Base-by-base conservation (phyloP, 1,140 invertebrate species). In the Listronotus bonariensis region DNA sequence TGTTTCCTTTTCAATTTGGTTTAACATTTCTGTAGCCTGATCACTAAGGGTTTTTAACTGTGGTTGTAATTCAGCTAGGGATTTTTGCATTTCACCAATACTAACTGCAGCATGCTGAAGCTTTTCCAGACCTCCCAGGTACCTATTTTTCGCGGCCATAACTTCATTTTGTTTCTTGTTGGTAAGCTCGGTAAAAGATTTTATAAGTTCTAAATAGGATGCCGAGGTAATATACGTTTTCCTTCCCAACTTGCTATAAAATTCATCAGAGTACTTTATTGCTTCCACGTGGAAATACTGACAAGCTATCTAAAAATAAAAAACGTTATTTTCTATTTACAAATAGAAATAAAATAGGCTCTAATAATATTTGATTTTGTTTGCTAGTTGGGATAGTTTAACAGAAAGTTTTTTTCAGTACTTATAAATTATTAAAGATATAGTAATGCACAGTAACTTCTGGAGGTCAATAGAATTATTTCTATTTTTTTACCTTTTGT, bases 191-290 rank as follows among this genome's bases (percentile, higher is more conserved):
- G 90, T 89, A 75, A 93, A 96, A 0, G 88, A 89, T 64, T 86
- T 86, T 40, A 97, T 94, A 31, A 96, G 81, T 79, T 95, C 91
- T 41, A 96, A 82, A 77, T 95, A 97, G 0, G 92, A 93, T 4
- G 92, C 91, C 0, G 94, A 93, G 0, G 95, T 97, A 10, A 96
- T 87, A 73, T 96, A 96, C 15, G 90, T 93, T 76, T 89, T 87
- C 49, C 92, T 84, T 0, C 87, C 86, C 5, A 86, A 83, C 51
- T 85, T 80, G 42, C 78, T 74, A 67, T 86, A 88, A 78, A 92
- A 96, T 41, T 86, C 82, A 3, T 77, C 72, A 1, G 87, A 87
- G 3, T 86, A 77, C 18, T 79, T 74, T 17, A 87, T 86, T 0
- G 88, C 89, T 71, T 88, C 88, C 0, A 88, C 84, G 74, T 97